A percentile compares a stretch with the other conserved stretches of the same genome.
Evolutionary conservation across 2,113 vertebrate species (phyloP).

Genomic region (Xenus cinereus): DNA sequence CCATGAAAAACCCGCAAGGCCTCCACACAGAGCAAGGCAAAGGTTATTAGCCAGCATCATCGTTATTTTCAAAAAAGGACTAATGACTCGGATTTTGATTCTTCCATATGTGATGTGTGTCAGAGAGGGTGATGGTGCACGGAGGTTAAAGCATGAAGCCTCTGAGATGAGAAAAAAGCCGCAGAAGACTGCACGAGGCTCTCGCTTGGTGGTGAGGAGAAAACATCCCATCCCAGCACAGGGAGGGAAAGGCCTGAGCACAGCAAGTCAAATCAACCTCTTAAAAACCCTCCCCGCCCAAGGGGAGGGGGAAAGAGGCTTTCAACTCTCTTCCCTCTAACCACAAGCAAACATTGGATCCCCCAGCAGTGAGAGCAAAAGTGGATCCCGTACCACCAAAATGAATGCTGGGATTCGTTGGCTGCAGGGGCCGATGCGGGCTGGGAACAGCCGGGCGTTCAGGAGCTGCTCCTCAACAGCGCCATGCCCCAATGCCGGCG

Average conservation of each 20-base stretch:
- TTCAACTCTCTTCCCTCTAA: background rate
- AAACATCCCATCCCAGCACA: background rate
- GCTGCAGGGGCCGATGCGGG: background rate
- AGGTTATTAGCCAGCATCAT: background rate
- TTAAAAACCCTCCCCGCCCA: background rate
- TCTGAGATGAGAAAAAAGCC: background rate
- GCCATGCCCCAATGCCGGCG: background rate
- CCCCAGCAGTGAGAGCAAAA: background rate
- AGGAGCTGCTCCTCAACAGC: background rate
- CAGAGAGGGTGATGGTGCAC: background rate
- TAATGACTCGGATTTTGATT: background rate
- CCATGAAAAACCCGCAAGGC: background rate
- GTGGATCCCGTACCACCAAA: background rate
- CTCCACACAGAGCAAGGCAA: background rate
- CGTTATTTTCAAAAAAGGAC: background rate
- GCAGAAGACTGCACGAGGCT: background rate
- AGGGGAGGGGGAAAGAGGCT: background rate
- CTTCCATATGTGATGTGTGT: background rate
- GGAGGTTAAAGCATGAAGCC: background rate
- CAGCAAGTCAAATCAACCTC: background rate
- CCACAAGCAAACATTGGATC: background rate
- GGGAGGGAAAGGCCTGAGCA: background rate
- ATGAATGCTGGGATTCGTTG: rapidly evolving
- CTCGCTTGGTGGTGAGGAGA: background rate
- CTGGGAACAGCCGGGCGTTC: background rate